phyloP scores from a whole-genome alignment of 2,113 vertebrate species.

The Campylorhamphus procurvoides region DNA sequence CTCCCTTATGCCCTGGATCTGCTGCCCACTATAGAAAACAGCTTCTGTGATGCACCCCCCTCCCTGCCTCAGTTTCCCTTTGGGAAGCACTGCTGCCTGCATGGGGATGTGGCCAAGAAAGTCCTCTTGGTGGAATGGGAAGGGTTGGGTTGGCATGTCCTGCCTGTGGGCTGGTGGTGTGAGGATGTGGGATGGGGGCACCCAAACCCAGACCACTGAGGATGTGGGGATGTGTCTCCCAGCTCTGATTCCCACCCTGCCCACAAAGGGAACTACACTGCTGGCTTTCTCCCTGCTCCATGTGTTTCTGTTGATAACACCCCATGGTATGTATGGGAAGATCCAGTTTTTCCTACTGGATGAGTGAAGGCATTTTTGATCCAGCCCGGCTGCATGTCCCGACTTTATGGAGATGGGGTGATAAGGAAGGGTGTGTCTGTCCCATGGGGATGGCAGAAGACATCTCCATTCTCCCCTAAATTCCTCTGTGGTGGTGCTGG shows the following conservation, averaged over 20 bases:
- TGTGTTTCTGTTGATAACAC: not conserved
- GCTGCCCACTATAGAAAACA: fast-evolving
- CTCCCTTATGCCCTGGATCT: not conserved
- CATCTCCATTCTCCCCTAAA: not conserved
- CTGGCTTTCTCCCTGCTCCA: not conserved
- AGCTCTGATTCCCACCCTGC: not conserved
- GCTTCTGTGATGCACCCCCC: not conserved
- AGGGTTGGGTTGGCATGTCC: not conserved
- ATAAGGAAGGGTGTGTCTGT: not conserved
- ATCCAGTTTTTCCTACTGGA: not conserved
- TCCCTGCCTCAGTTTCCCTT: not conserved
- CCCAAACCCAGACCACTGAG: fast-evolving
- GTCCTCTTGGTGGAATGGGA: not conserved
- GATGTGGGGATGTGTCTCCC: fast-evolving
- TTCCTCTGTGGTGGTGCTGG: not conserved
- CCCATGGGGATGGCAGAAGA: not conserved
- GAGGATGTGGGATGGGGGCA: fast-evolving
- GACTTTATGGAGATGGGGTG: not conserved
- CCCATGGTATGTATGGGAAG: not conserved
- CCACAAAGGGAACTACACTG: fast-evolving
- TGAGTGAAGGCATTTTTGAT: not conserved
- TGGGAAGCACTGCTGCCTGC: not conserved
- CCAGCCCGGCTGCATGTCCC: fast-evolving
- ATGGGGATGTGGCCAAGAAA: fast-evolving
- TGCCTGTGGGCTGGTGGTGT: fast-evolving